These are phyloP conservation scores for Coptotermes formosanus DNA, from an alignment of 1,140 invertebrate genomes.

Conservation along the genomic window DNA sequence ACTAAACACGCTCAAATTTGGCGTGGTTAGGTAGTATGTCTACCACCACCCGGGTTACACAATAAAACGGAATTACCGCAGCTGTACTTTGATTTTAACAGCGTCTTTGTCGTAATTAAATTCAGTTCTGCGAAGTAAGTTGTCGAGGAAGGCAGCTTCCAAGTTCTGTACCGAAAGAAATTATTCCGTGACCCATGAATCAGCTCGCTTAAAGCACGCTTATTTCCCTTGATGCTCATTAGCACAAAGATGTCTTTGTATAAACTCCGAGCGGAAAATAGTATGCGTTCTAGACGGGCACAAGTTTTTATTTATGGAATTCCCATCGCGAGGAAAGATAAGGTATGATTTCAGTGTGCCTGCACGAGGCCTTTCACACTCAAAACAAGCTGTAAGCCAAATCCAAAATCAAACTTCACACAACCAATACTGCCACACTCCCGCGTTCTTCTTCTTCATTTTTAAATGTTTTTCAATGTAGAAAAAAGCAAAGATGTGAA, in stretches of 20 bases:
- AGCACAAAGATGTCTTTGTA: background rate
- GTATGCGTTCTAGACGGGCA: background rate
- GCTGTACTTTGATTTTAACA: background rate
- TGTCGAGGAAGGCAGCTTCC: background rate
- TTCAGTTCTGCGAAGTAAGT: background rate
- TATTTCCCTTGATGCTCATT: background rate
- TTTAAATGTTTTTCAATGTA: too few species aligned
- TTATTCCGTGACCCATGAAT: background rate
- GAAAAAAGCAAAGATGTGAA: too few species aligned
- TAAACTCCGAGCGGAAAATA: background rate
- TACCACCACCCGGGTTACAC: background rate
- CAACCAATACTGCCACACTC: too few species aligned
- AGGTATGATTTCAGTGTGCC: too few species aligned
- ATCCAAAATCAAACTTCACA: too few species aligned
- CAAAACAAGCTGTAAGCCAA: too few species aligned
- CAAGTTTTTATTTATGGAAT: too few species aligned
- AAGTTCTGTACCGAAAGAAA: constrained; percentile 2
- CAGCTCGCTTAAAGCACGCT: background rate
- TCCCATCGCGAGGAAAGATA: too few species aligned
- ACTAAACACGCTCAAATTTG: too few species aligned
- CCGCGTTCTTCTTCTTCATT: too few species aligned
- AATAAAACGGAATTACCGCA: background rate
- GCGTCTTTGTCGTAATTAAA: constrained; percentile 16
- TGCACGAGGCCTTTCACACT: too few species aligned
- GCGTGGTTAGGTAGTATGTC: too few species aligned